Conservation (phyloP, 1,140 invertebrate species). For the Hycleus phaleratus region DNA sequence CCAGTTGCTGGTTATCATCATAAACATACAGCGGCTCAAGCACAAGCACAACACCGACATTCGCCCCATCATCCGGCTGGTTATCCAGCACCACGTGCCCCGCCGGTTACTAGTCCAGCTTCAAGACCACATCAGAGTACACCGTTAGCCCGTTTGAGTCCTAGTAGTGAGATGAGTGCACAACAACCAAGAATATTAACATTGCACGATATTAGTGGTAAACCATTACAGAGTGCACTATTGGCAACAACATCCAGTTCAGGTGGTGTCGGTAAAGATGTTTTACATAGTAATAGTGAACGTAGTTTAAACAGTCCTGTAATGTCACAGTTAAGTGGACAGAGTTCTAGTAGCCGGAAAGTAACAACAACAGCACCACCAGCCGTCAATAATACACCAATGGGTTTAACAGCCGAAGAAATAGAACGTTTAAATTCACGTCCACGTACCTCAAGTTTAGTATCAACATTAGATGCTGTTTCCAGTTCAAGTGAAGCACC, state of each 20-base stretch:
- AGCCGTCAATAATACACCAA: slow-evolving; percentile 52
- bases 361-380: slow-evolving; percentile 49
- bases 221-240: slow-evolving; percentile 79
- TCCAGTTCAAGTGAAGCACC: slow-evolving; percentile 84
- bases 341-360: slow-evolving; percentile 68
- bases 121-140: slow-evolving; percentile 75
- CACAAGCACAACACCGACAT: slow-evolving; percentile 61
- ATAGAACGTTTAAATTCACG: slow-evolving; percentile 83
- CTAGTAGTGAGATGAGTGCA: slow-evolving; percentile 83
- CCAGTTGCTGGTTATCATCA: slow-evolving; percentile 67
- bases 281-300: slow-evolving; percentile 79
- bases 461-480: slow-evolving; percentile 86
- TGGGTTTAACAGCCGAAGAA: slow-evolving; percentile 86
- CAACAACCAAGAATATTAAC: slow-evolving; percentile 87
- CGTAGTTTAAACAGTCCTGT: slow-evolving; percentile 83
- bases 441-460: slow-evolving; percentile 77
- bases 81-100: slow-evolving; percentile 56
- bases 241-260: slow-evolving; percentile 81
- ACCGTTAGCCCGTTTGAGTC: slow-evolving; percentile 79
- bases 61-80: slow-evolving; percentile 58
- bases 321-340: slow-evolving; percentile 79
- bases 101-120: slow-evolving; percentile 54
- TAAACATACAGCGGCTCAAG: slow-evolving; percentile 57
- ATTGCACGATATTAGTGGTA: slow-evolving; percentile 87
- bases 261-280: slow-evolving; percentile 74